Conservation (phyloP, 2,888 invertebrate genomes). For the Anthophora plumipes region DNA sequence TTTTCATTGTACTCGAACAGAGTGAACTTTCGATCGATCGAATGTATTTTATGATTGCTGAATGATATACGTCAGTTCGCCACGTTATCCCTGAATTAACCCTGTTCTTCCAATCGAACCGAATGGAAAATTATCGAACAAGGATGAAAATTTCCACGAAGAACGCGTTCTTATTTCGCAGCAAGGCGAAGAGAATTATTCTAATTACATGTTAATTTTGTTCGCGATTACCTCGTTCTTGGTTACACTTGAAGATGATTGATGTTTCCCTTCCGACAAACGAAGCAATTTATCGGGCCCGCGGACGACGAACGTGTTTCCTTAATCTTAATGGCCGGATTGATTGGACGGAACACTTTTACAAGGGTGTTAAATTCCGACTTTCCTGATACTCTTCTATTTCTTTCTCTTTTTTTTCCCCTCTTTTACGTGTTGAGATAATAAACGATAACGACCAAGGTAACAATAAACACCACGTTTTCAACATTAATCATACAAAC, state of each 20-base stretch:
- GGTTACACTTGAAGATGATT: not conserved
- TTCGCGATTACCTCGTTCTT: not conserved
- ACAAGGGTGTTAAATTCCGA: conserved; percentile 23
- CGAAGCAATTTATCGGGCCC: not conserved
- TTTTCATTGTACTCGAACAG: not conserved
- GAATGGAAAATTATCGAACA: not conserved
- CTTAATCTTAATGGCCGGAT: conserved; percentile 47
- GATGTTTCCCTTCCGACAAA: not conserved
- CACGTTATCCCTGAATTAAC: conserved; percentile 29
- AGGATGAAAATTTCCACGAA: conserved; percentile 28
- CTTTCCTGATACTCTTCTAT: conserved; percentile 17
- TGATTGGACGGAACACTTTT: conserved; percentile 30
- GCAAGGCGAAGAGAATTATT: conserved; percentile 12
- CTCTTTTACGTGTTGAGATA: conserved; percentile 26
- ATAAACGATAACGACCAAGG: conserved; percentile 47
- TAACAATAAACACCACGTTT: conserved; percentile 20
- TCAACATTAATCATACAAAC: conserved; percentile 1
- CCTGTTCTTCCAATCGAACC: conserved; percentile 2
- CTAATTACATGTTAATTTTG: conserved; percentile 15
- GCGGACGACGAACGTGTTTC: conserved; percentile 2
- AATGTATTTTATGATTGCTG: not conserved
- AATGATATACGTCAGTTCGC: too few relatives aligned
- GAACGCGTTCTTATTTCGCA: conserved; percentile 27
- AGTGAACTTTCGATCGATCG: not conserved
- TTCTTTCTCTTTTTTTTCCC: not conserved